Percentiles rank a stretch among this genome's conserved stretches.
Evolutionary conservation across 2,113 vertebrate species (phyloP).

Genomic region (Zosterops borbonicus): DNA sequence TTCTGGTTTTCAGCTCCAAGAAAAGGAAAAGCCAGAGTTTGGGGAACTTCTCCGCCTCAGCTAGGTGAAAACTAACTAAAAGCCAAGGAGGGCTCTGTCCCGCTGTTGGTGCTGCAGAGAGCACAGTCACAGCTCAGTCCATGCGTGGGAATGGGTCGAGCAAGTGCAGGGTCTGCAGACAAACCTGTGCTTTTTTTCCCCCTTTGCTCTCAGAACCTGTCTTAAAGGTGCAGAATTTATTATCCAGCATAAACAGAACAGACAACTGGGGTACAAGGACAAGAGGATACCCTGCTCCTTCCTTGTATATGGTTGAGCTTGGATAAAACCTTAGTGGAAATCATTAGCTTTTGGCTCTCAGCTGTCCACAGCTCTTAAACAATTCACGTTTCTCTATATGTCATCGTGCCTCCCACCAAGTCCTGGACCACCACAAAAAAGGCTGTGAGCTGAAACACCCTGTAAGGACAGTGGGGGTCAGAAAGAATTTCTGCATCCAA

Average conservation of each 20-base stretch:
- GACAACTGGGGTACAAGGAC: background rate
- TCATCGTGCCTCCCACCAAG: fast-evolving
- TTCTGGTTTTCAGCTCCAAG: background rate
- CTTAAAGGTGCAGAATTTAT: background rate
- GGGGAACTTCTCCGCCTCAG: background rate
- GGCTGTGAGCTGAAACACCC: background rate
- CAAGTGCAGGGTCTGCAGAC: background rate
- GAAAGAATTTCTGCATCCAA: background rate
- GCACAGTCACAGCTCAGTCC: background rate
- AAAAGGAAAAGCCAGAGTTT: background rate
- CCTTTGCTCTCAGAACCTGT: background rate
- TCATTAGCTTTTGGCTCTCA: background rate
- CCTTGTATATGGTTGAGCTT: background rate
- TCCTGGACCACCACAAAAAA: background rate
- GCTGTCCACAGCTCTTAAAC: background rate
- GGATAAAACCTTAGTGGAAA: background rate
- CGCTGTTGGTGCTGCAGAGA: background rate
- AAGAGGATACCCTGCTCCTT: background rate
- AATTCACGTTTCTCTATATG: background rate
- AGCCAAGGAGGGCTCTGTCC: background rate
- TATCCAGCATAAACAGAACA: background rate
- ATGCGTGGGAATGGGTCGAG: background rate
- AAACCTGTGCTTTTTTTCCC: background rate
- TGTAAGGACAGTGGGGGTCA: fast-evolving
- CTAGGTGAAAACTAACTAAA: background rate